phyloP scores from a whole-genome alignment of 2,113 vertebrate species.

The Malurus elegans region DNA sequence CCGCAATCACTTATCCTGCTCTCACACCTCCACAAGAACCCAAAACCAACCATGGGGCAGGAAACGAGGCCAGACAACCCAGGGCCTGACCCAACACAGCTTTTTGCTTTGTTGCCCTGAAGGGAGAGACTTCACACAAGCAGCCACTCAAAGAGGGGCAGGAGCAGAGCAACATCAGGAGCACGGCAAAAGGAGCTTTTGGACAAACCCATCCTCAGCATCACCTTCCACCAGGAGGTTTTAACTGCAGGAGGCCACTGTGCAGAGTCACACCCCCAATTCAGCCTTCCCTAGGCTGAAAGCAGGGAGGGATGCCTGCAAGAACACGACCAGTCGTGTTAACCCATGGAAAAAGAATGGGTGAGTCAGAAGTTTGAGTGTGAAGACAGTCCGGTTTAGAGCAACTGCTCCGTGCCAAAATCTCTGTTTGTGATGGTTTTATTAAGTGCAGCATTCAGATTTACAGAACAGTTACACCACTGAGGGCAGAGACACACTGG shows the following conservation, averaged over 20 bases:
- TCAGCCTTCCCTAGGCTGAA: fast-evolving
- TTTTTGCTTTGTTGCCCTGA: fast-evolving
- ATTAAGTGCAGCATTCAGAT: not conserved
- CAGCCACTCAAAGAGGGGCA: fast-evolving
- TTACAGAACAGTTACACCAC: constrained; percentile 1
- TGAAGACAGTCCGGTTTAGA: not conserved
- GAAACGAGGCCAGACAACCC: not conserved
- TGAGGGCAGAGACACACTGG: not conserved
- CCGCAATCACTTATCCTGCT: not conserved
- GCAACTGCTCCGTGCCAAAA: not conserved
- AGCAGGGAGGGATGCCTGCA: not conserved
- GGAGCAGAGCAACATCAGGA: not conserved
- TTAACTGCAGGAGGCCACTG: not conserved
- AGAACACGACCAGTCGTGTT: not conserved
- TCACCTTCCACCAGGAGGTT: not conserved
- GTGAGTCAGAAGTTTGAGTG: constrained; percentile 25
- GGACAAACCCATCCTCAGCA: not conserved
- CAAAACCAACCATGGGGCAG: not conserved
- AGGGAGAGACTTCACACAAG: not conserved
- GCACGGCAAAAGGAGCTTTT: fast-evolving
- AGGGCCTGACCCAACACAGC: not conserved
- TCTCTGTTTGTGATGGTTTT: constrained; percentile 31
- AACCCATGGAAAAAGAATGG: not conserved
- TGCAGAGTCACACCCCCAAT: not conserved
- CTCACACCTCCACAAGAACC: not conserved